Base-by-base conservation (phyloP, 2,113 vertebrate genomes). In the Xenopus borealis region DNA sequence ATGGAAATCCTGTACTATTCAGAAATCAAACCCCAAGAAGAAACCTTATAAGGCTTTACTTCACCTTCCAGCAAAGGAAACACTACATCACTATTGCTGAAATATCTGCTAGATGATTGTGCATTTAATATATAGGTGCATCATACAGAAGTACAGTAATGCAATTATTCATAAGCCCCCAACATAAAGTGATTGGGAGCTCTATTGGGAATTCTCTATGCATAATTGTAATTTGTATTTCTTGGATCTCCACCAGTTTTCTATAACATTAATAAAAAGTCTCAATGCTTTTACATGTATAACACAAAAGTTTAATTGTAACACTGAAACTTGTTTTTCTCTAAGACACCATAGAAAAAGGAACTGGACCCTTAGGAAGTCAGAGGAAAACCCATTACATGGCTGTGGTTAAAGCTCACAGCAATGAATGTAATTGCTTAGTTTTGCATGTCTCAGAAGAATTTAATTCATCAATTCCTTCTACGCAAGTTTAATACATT, bases 241-340 rank as follows among this genome's bases (percentile, higher is more conserved):
- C 68, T 70, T 70, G 53, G 68, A 70, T 44, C 17, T 12, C 7
- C 17, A 40, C 47, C 68, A 70, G 30, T 12, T 33, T 59, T 33
- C 16, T 70, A 59, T 57, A 57, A 57, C 52, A 44, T 70, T 70
- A 70, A 58, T 59, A 70, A 57, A 55, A 58, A 70, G 30, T 59
- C 53, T 58, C 14, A n/a, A 45, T 30, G n/a, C 68, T 70, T 58
- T 58, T 57, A 40, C 66, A 69, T 69, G 66, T 27, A 27, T 70
- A 40, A 70, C n/a, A 70, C 68, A 70, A 44, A 45, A 30, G 52
- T 44, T 70, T 70, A 59, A 70, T 70, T 59, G 53, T 59, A 59
- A 70, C 12, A 16, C 53, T 44, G 68, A 70, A 33, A 19, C 40
- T 70, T 70, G 16, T 45, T 12, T 59, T 59, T 44, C 58, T 59